Evolutionary conservation across 2,797 vertebrate species (phyloP).

Genomic region (Todus mexicanus): DNA sequence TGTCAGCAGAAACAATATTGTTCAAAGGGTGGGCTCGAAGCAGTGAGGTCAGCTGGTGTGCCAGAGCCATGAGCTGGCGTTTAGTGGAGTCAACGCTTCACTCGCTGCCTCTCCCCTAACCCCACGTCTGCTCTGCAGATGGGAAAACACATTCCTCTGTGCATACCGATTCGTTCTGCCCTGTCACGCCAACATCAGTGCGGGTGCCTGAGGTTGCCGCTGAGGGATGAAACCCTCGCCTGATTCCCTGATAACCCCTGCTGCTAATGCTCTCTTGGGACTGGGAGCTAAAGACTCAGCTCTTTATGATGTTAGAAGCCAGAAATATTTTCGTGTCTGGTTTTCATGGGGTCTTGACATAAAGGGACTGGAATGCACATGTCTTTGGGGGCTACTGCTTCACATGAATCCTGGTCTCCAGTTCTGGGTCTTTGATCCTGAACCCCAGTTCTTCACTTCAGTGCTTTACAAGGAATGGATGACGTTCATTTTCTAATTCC

Average conservation of each 20-base stretch:
- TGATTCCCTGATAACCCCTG: not conserved
- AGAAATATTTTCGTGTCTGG: not conserved
- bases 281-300: not conserved
- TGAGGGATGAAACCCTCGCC: not conserved
- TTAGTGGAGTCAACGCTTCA: not conserved
- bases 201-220: not conserved
- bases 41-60: not conserved
- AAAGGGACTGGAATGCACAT: not conserved
- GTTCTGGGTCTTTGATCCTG: not conserved
- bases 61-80: slow-evolving; percentile 11
- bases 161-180: not conserved
- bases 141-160: not conserved
- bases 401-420: not conserved
- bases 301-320: not conserved
- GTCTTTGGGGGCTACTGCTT: not conserved
- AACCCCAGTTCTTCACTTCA: not conserved
- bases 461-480: not conserved
- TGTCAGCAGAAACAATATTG: not conserved
- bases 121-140: not conserved
- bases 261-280: not conserved
- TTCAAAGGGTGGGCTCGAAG: not conserved
- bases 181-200: not conserved
- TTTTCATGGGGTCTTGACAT: not conserved
- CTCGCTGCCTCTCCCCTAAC: not conserved
- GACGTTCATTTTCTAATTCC: not conserved